Evolutionary conservation across 2,113 vertebrate genomes (phyloP), one percentile per base, ranked within the genome.

Genomic region (Bos indicus): DNA sequence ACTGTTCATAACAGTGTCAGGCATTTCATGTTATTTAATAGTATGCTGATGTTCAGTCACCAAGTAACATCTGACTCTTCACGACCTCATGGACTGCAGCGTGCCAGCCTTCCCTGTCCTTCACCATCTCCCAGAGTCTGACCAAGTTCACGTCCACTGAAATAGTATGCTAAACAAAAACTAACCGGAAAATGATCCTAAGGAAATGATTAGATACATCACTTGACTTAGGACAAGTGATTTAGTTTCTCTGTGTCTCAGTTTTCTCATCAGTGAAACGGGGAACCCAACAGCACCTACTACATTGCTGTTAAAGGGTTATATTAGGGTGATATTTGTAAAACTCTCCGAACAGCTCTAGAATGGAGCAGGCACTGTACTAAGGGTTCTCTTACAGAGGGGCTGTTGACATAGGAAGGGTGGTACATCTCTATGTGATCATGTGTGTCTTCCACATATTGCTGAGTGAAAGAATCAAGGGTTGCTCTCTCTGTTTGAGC

Each of bases 81-180:
- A 43, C 3, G 2, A 74, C 71, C 71, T 25, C 71, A 43, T 25
- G 36, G 23, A 43, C 21, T 43, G 23, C 71, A 43, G 36, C 36
- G 43, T 25, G 71, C 71, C n/a, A 43, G 71, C 36, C 36, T 74
- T 25, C 71, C 71, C n/a, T 40, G 36, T 14, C 71, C 36, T 74
- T 43, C 71, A 74, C 36, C 36, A 14, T 7, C 71, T 43, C 71
- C 21, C 36, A 25, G 71, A 74, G 71, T 74, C 43, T 43, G 71
- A 40, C 11, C 71, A 74, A 74, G 71, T 74, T 74, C 11, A 43
- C 36, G 6, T 74, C 36, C 71, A 43, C 36, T 74, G 36, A 74
- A 96, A 93, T 64, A 64, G 40, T 43, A 33, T 85, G 19, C 43
- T 93, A 95, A 88, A 91, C 62, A 64, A 89, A 91, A 94, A 82